These are phyloP conservation scores for Beris chalybata DNA, from an alignment of 2,888 invertebrate species.

Conservation along the genomic window DNA sequence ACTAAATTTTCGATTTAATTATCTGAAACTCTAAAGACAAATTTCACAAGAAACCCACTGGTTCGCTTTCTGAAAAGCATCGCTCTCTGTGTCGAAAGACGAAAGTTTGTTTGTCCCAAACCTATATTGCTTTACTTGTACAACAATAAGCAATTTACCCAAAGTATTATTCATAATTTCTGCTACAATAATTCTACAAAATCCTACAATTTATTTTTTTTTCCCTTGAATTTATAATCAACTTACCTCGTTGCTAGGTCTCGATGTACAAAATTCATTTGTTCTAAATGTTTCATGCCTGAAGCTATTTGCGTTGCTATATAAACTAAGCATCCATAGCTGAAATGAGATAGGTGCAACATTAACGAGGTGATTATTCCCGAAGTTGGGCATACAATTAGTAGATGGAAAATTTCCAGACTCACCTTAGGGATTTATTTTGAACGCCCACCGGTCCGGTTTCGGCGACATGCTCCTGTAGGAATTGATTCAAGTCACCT, in stretches of 20 bases:
- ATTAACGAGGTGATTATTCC: background rate
- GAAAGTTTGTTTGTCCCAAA: no score
- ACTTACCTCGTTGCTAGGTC: constrained; percentile 79
- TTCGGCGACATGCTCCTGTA: constrained; percentile 78
- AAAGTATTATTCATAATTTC: background rate
- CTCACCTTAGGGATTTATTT: constrained; percentile 71
- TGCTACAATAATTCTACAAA: background rate
- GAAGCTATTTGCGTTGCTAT: constrained; percentile 87
- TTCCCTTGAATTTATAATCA: constrained; percentile 5
- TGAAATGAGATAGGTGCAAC: constrained; percentile 50
- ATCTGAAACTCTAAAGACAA: no score
- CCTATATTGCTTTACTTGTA: no score
- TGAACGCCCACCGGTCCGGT: constrained; percentile 65
- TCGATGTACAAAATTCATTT: constrained; percentile 80
- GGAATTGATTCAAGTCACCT: constrained; percentile 83
- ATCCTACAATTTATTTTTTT: constrained; percentile 15
- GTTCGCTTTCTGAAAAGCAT: no score
- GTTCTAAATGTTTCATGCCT: constrained; percentile 88
- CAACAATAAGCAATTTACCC: no score
- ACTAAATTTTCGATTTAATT: no score
- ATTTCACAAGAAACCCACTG: no score
- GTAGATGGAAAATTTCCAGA: background rate
- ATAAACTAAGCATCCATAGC: constrained; percentile 81
- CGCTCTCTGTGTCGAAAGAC: no score
- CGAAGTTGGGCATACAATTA: background rate